phyloP scores from a whole-genome alignment of 2,113 vertebrate genomes.

The Esox niger region DNA sequence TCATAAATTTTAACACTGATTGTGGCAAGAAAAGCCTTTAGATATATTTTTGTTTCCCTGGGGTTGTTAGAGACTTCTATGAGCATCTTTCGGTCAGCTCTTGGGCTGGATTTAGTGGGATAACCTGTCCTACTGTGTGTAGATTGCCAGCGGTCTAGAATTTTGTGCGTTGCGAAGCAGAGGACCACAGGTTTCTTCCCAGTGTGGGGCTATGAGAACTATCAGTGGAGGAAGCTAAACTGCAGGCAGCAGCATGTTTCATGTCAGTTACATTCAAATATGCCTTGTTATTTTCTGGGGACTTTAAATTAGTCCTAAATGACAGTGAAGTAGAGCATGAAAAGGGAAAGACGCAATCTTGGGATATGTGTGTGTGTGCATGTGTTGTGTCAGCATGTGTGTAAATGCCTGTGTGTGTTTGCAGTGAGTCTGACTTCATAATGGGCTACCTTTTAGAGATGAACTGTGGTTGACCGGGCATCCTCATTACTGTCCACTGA shows the following conservation, averaged over 20 bases:
- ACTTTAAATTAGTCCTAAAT: background rate
- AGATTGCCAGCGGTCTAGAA: too few relatives aligned
- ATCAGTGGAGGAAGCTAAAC: too few relatives aligned
- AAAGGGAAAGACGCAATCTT: background rate
- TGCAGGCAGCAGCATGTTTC: background rate
- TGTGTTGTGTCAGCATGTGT: conserved; percentile 33
- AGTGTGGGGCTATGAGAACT: too few relatives aligned
- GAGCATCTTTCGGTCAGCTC: too few relatives aligned
- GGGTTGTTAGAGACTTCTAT: too few relatives aligned
- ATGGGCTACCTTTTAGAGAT: conserved; percentile 26
- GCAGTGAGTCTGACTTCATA: conserved; percentile 15
- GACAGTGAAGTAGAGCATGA: conserved; percentile 7
- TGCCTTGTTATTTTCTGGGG: background rate
- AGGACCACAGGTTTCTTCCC: too few relatives aligned
- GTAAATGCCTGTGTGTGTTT: conserved; percentile 45
- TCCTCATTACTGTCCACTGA: conserved; percentile 12
- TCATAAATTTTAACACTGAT: too few relatives aligned
- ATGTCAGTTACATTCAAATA: background rate
- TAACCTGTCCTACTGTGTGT: too few relatives aligned
- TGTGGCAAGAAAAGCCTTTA: too few relatives aligned
- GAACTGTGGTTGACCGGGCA: conserved; percentile 32
- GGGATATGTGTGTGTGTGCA: conserved; percentile 9
- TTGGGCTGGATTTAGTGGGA: too few relatives aligned
- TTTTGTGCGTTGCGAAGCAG: too few relatives aligned
- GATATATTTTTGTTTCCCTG: too few relatives aligned